A percentile compares a stretch with the other conserved stretches of the same genome.
These are phyloP conservation scores for Philopotamus ludificatus DNA, from an alignment of 1,140 invertebrate species.

Conservation along the genomic window DNA sequence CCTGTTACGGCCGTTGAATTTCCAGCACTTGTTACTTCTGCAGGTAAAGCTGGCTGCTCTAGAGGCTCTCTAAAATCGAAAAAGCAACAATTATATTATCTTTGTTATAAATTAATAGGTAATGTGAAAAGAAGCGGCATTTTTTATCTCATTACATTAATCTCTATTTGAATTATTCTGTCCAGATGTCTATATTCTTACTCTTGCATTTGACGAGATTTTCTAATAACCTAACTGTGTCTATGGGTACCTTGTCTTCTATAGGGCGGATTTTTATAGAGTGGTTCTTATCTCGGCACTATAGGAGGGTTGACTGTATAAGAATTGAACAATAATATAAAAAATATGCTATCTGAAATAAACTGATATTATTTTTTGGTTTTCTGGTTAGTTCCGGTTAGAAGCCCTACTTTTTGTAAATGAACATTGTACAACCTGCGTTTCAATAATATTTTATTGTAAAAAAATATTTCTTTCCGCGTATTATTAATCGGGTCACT, in stretches of 20 bases:
- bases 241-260: too few relatives aligned
- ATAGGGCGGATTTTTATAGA: too few relatives aligned
- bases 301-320: too few relatives aligned
- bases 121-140: not conserved
- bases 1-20: constrained; percentile 11
- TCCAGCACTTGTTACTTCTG: constrained; percentile 4
- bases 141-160: not conserved
- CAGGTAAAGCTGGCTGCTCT: constrained; percentile 5
- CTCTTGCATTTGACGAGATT: not conserved
- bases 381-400: too few relatives aligned
- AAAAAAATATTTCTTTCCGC: too few relatives aligned
- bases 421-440: too few relatives aligned
- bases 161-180: not conserved
- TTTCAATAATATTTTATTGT: too few relatives aligned
- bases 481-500: not conserved
- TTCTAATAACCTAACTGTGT: not conserved
- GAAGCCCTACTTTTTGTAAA: too few relatives aligned
- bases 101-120: not conserved
- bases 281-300: too few relatives aligned
- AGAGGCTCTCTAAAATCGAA: constrained; percentile 4
- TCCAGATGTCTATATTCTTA: not conserved
- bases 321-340: not conserved
- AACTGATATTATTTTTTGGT: too few relatives aligned
- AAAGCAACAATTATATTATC: not conserved
- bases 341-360: too few relatives aligned